Conservation (phyloP, 2,113 vertebrate species). For the Hippoglossus stenolepis region DNA sequence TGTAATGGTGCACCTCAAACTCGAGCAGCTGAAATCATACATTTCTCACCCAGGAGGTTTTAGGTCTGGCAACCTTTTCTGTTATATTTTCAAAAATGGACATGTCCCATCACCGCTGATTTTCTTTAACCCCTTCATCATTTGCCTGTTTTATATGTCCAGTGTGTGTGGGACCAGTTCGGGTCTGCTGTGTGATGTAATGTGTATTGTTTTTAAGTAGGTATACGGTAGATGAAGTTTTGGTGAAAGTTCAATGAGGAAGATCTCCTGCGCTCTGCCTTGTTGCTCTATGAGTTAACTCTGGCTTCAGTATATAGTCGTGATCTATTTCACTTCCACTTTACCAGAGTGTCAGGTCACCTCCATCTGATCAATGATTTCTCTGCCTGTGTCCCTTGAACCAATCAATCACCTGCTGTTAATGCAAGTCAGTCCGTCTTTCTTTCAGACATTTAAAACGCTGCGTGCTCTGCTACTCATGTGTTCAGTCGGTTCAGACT, state of each 20-base stretch:
- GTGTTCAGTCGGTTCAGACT: not conserved
- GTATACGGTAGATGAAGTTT: no score
- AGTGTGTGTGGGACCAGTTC: not conserved
- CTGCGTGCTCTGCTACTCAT: not conserved
- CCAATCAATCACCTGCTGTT: not conserved
- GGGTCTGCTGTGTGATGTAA: not conserved
- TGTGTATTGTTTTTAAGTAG: no score
- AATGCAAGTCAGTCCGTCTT: not conserved
- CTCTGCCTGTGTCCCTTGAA: not conserved
- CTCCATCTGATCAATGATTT: not conserved
- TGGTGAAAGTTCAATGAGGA: no score
- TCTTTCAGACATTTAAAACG: not conserved
- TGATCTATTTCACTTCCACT: not conserved
- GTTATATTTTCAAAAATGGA: not conserved
- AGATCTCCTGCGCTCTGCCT: no score
- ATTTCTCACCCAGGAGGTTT: no score
- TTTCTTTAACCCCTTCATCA: no score
- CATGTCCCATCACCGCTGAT: not conserved
- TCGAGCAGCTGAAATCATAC: no score
- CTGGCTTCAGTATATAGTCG: no score
- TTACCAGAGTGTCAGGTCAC: not conserved
- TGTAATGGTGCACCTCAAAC: no score
- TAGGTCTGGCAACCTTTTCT: no score
- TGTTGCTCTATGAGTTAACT: not conserved
- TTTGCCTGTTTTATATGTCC: not conserved